These are phyloP conservation scores for Macrotus californicus DNA, from an alignment of 2,113 vertebrate species.

Conservation along the genomic window DNA sequence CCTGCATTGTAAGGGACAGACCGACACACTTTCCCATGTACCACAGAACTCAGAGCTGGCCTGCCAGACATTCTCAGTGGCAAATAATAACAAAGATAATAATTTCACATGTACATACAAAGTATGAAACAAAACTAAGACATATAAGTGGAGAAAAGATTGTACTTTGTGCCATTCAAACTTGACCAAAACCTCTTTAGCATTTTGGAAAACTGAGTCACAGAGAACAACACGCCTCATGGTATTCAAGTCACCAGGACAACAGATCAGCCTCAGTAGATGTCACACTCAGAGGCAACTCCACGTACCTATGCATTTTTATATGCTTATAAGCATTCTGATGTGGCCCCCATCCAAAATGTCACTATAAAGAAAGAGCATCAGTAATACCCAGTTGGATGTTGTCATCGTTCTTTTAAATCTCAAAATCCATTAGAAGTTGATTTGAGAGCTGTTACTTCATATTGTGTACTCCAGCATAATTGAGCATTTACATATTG, in stretches of 20 bases:
- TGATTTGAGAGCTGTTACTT: background rate
- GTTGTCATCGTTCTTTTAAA: background rate
- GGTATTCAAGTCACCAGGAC: background rate
- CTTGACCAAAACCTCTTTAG: background rate
- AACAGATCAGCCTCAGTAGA: rapidly evolving
- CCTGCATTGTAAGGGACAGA: background rate
- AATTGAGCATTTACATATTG: background rate
- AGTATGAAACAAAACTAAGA: background rate
- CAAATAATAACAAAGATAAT: background rate
- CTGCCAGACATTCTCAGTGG: background rate
- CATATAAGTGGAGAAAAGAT: background rate
- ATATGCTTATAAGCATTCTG: no score
- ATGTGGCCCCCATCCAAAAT: background rate
- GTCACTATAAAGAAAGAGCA: background rate
- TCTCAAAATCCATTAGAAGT: background rate
- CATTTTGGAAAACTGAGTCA: background rate
- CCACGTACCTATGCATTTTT: background rate
- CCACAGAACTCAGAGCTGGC: background rate
- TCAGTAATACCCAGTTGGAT: background rate
- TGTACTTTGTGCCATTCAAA: background rate
- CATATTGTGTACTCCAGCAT: background rate
- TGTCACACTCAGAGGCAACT: no score
- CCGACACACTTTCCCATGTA: background rate
- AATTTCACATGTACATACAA: background rate
- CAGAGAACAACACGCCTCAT: background rate